Percentiles rank a stretch among this genome's conserved stretches.
phyloP scores from a whole-genome alignment of 2,113 vertebrate species.

The Heterochromis multidens region DNA sequence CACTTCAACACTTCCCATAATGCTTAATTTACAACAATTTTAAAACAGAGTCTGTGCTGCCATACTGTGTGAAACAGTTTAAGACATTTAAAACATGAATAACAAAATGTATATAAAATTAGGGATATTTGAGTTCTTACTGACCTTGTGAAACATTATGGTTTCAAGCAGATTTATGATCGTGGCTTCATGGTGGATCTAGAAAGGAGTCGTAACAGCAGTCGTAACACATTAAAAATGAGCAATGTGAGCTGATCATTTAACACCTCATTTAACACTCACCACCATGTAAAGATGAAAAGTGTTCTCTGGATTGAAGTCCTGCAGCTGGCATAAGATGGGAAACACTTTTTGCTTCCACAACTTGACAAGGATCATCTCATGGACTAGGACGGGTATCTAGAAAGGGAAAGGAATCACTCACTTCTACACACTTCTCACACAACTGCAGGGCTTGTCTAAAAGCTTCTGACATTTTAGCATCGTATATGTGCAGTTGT shows the following conservation, averaged over 20 bases:
- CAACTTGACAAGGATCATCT: constrained; percentile 87
- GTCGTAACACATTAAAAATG: neutral
- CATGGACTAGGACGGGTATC: constrained; percentile 84
- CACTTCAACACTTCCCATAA: neutral
- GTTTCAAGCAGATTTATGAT: constrained; percentile 95
- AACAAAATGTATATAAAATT: neutral
- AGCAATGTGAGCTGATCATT: neutral
- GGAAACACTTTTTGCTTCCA: constrained; percentile 96
- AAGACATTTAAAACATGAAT: neutral
- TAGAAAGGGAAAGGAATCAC: constrained; percentile 51
- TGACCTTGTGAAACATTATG: constrained; percentile 89
- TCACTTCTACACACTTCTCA: neutral
- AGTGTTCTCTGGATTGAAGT: constrained; percentile 87
- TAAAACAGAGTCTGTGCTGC: neutral
- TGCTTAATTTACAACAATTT: neutral
- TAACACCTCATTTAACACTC: constrained; percentile 57
- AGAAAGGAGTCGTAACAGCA: neutral
- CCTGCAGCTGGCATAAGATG: constrained; percentile 84
- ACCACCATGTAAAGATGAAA: constrained; percentile 95
- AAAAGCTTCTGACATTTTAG: neutral
- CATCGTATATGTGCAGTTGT: neutral
- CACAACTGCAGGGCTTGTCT: neutral
- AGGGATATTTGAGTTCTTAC: neutral
- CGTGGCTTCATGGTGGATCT: constrained; percentile 93
- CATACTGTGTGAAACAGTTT: neutral